These are phyloP conservation scores for Pseudochirops cupreus DNA, from an alignment of 2,797 vertebrate species.

Conservation along the genomic window DNA sequence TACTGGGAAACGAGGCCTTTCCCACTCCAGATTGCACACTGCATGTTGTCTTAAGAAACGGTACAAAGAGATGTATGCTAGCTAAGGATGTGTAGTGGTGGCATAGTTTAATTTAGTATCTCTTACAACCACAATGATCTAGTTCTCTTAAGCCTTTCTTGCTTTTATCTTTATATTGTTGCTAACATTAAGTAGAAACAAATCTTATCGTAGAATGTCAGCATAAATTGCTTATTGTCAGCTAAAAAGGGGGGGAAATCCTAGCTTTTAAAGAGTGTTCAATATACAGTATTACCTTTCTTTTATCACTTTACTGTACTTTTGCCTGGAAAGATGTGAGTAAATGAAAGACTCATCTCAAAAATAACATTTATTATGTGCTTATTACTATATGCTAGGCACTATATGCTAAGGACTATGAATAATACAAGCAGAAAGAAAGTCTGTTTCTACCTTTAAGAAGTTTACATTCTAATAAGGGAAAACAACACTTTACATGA, in stretches of 20 bases:
- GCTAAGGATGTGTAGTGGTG: background rate
- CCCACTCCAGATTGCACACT: background rate
- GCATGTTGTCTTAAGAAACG: background rate
- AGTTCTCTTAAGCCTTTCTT: no score
- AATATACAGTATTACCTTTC: background rate
- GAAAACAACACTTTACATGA: background rate
- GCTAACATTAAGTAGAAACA: no score
- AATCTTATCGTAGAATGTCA: no score
- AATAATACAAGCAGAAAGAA: background rate
- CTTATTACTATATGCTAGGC: background rate
- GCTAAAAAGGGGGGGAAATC: no score
- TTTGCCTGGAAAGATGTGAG: background rate
- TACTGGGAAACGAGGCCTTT: background rate
- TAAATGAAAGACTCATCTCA: background rate
- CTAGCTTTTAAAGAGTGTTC: background rate
- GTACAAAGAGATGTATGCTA: background rate
- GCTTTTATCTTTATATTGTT: no score
- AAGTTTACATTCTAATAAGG: background rate
- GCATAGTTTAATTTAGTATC: no score
- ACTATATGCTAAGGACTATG: background rate
- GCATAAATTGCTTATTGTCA: no score
- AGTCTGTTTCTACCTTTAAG: background rate
- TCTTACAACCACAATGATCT: no score
- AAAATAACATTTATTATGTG: background rate
- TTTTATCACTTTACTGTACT: background rate